A percentile compares a stretch with the other conserved stretches of the same genome.
These are phyloP conservation scores for Proisotoma minuta DNA, from an alignment of 2,888 invertebrate species.

Conservation along the genomic window DNA sequence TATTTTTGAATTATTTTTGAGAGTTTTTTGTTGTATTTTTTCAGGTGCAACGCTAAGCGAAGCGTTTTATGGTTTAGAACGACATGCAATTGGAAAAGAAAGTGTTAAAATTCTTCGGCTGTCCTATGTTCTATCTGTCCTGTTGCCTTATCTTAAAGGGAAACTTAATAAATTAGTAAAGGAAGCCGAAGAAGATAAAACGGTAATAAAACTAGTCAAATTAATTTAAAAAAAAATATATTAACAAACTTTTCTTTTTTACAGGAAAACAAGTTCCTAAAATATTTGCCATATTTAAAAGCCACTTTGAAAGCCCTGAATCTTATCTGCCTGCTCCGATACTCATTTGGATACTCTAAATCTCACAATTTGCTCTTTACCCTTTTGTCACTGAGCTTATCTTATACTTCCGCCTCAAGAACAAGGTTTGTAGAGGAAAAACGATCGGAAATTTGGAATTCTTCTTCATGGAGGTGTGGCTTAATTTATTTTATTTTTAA, in stretches of 20 bases:
- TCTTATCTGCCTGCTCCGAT: constrained; percentile 20
- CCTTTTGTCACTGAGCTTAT: constrained; percentile 22
- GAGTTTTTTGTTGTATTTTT: constrained; percentile 1
- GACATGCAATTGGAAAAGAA: constrained; percentile 13
- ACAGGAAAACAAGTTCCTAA: no score
- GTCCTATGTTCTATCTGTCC: constrained; percentile 22
- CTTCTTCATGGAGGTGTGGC: constrained; percentile 23
- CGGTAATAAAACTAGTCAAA: no score
- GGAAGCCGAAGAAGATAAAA: not conserved
- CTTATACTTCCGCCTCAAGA: constrained; percentile 25
- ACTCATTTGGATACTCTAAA: constrained; percentile 22
- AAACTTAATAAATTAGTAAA: constrained; percentile 25
- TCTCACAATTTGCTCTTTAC: constrained; percentile 27
- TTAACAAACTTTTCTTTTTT: no score
- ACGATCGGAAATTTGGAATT: constrained; percentile 22
- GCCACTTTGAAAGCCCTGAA: constrained; percentile 13
- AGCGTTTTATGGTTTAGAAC: constrained; percentile 43
- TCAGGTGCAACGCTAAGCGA: constrained; percentile 42
- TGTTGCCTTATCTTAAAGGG: constrained; percentile 26
- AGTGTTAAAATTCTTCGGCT: constrained; percentile 20
- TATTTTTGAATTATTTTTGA: not conserved
- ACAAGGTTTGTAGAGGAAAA: constrained; percentile 21
- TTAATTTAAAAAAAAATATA: no score
- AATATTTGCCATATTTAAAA: constrained; percentile 22
- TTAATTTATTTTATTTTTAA: not conserved